Evolutionary conservation across 2,113 vertebrate genomes (phyloP), one percentile per base, ranked within the genome.

Genomic region (Onychorhynchus coronatus): DNA sequence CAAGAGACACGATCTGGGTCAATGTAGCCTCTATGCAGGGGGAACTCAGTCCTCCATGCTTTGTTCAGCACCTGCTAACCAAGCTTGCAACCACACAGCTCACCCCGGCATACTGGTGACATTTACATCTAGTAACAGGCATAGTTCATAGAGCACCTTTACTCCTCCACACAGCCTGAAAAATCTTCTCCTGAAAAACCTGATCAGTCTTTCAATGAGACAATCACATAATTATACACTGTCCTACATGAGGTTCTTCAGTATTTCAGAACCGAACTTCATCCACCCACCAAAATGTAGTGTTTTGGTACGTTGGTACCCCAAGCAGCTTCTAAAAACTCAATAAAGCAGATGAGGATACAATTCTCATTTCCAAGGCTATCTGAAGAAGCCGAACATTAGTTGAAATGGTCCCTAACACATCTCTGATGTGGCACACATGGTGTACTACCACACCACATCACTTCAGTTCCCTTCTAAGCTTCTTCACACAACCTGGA

Each of bases 351-450:
- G 65, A 61, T 33, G 10, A 74, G 31, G 33, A 75, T 58, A 19
- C 31, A 78, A 53, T 55, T 78, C 66, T 59, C 7, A 50, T 68
- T 72, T 76, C 46, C 62, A 85, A 70, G 37, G 39, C n/a, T 65
- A 59, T 33, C 8, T 55, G 47, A 59, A 77, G 46, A 86, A 53
- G 30, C 5, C 28, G 37, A 44, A 55, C 0, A 0, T 77, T 78
- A 31, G 18, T 2, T 82, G 70, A 71, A 91, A 42, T 0, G 1
- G 13, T 70, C 49, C 62, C 62, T 88, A 49, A 42, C 20, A 30
- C 33, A 66, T 42, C 31, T 66, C 21, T 2, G 2, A 68, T 1
- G 14, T 5, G 0, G 41, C 2, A 0, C 31, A 27, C 2, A 6
- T 44, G 24, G 31, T 30, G 12, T 28, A 41, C 24, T 62, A 52